phyloP scores from a whole-genome alignment of 2,113 vertebrate species.

The Prunella himalayana region DNA sequence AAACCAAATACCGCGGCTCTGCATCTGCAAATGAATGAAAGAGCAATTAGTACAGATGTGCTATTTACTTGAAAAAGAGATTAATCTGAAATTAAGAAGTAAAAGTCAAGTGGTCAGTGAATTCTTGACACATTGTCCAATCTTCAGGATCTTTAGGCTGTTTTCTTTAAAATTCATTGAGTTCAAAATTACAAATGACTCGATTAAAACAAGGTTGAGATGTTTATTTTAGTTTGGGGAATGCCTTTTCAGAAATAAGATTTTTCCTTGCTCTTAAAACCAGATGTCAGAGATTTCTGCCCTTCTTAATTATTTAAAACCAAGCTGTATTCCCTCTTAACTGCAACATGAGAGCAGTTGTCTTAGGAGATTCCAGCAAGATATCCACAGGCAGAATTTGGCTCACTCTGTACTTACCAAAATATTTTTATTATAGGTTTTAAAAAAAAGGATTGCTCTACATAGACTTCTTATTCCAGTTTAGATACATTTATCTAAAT shows the following conservation, averaged over 20 bases:
- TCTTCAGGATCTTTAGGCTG: background rate
- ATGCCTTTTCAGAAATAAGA: background rate
- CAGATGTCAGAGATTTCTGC: background rate
- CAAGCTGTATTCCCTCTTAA: background rate
- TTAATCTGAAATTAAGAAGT: background rate
- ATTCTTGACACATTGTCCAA: background rate
- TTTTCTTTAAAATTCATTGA: background rate
- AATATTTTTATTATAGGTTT: background rate
- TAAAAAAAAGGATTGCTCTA: background rate
- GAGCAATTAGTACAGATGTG: background rate
- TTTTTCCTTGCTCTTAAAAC: background rate
- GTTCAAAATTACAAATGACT: background rate
- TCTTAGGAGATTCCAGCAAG: background rate
- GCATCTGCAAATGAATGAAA: slow-evolving; percentile 80
- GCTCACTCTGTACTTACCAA: background rate
- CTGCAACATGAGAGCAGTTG: background rate
- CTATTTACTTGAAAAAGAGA: background rate
- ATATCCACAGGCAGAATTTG: background rate
- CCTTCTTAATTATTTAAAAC: background rate
- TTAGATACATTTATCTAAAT: background rate
- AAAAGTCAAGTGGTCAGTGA: background rate
- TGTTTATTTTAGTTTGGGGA: background rate
- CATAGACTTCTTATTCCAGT: background rate
- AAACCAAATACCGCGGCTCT: slow-evolving; percentile 91
- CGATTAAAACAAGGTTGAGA: background rate